These are phyloP conservation scores for Drosophila paulistorum DNA, from an alignment of 1,140 invertebrate species.

Conservation along the genomic window DNA sequence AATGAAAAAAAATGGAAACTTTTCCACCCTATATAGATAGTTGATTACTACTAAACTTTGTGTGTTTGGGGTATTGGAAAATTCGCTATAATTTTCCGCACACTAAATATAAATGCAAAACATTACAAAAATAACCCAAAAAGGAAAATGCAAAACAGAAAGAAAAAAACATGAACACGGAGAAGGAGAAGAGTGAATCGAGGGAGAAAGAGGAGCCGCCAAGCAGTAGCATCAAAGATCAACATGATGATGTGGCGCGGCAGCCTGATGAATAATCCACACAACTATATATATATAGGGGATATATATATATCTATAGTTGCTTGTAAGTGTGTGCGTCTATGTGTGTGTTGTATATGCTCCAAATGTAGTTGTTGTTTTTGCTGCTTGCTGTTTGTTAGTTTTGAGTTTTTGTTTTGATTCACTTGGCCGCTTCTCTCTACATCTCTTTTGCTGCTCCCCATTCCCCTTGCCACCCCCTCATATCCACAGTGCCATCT, in stretches of 20 bases:
- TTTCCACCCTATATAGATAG: conserved; percentile 57
- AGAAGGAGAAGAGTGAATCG: conserved; percentile 16
- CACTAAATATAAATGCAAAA: conserved; percentile 77
- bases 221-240: conserved; percentile 47
- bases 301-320: conserved; percentile 27
- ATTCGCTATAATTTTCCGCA: conserved; percentile 67
- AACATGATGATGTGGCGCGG: conserved; percentile 55
- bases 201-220: conserved; percentile 16
- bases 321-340: conserved; percentile 18
- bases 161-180: conserved; percentile 33
- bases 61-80: conserved; percentile 25
- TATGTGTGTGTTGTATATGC: conserved; percentile 45
- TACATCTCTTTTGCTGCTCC: conserved; percentile 21
- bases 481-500: neutral
- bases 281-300: conserved; percentile 36
- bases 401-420: conserved; percentile 77
- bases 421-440: conserved; percentile 58
- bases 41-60: conserved; percentile 53
- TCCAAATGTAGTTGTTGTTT: conserved; percentile 50
- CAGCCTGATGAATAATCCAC: conserved; percentile 71
- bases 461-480: neutral
- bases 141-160: conserved; percentile 39
- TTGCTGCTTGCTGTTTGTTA: conserved; percentile 59
- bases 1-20: conserved; percentile 38
- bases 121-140: conserved; percentile 71